Percentiles rank a stretch among this genome's conserved stretches.
Evolutionary conservation across 2,797 vertebrate genomes (phyloP).

Genomic region (Hoplostethus atlanticus): DNA sequence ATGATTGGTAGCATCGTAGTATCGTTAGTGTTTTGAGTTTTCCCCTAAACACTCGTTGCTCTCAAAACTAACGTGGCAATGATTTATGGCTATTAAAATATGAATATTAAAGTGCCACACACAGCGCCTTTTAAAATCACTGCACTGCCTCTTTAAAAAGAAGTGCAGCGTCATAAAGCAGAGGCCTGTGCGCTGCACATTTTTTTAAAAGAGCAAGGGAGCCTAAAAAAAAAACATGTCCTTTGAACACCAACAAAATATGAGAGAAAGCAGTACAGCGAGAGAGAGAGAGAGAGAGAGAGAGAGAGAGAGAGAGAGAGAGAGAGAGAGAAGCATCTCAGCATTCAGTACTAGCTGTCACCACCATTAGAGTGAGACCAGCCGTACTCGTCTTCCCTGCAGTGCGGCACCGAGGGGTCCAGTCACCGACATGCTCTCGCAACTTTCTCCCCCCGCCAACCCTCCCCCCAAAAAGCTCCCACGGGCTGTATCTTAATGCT

Average conservation of each 20-base stretch:
- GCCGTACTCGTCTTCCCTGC: slow-evolving; percentile 53
- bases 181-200: no score
- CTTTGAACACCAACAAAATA: slow-evolving; percentile 2
- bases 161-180: no score
- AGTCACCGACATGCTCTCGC: slow-evolving; percentile 62
- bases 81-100: background rate
- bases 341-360: slow-evolving; percentile 46
- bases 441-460: slow-evolving; percentile 19
- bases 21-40: no score
- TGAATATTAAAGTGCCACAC: background rate
- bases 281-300: background rate
- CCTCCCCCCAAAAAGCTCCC: slow-evolving; percentile 47
- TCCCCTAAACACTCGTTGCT: no score
- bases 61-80: background rate
- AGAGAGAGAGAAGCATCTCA: slow-evolving; percentile 20
- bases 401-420: slow-evolving; percentile 57
- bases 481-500: slow-evolving; percentile 56
- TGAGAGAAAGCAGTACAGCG: background rate
- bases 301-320: background rate
- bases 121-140: slow-evolving; percentile 9
- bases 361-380: slow-evolving; percentile 42
- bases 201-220: background rate
- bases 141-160: background rate
- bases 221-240: slow-evolving; percentile 1
- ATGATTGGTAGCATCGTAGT: no score